Evolutionary conservation across 2,888 invertebrate genomes (phyloP).

Genomic region (Caenorhabditis plicata): DNA sequence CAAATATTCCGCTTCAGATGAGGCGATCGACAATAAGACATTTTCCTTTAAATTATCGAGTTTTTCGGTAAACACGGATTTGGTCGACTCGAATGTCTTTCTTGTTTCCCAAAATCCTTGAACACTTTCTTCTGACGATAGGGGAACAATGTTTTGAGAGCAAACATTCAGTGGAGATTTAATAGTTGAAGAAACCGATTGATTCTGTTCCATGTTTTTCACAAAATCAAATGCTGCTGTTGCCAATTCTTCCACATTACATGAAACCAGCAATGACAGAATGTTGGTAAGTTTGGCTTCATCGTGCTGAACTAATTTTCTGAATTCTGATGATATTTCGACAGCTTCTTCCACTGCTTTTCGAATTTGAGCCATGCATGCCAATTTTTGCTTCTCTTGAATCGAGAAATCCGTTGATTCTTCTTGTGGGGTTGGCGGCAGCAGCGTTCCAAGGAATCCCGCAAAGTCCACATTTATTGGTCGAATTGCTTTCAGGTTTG

Average conservation of each 20-base stretch:
- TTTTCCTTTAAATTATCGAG: no score
- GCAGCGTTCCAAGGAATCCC: not conserved
- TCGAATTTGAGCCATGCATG: slow-evolving; percentile 5
- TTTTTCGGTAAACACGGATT: slow-evolving; percentile 7
- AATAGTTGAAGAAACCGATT: slow-evolving; percentile 4
- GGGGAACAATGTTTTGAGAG: slow-evolving; percentile 8
- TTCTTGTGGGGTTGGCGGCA: not conserved
- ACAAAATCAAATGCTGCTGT: slow-evolving; percentile 7
- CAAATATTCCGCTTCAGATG: no score
- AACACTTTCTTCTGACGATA: slow-evolving; percentile 10
- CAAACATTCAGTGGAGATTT: slow-evolving; percentile 9
- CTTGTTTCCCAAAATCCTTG: slow-evolving; percentile 20
- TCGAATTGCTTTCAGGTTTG: slow-evolving; percentile 8
- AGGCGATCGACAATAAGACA: no score
- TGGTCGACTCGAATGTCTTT: slow-evolving; percentile 5
- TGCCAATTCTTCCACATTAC: slow-evolving; percentile 14
- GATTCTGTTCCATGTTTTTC: slow-evolving; percentile 4
- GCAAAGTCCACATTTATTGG: slow-evolving; percentile 5
- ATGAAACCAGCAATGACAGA: slow-evolving; percentile 10
- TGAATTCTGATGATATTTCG: not conserved
- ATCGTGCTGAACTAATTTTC: not conserved
- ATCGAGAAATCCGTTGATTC: not conserved
- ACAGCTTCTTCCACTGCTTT: slow-evolving; percentile 5
- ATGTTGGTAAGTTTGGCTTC: slow-evolving; percentile 6
- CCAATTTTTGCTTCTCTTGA: not conserved